These are phyloP conservation scores for Thymelicus sylvestris DNA, from an alignment of 2,888 invertebrate genomes.

Conservation along the genomic window DNA sequence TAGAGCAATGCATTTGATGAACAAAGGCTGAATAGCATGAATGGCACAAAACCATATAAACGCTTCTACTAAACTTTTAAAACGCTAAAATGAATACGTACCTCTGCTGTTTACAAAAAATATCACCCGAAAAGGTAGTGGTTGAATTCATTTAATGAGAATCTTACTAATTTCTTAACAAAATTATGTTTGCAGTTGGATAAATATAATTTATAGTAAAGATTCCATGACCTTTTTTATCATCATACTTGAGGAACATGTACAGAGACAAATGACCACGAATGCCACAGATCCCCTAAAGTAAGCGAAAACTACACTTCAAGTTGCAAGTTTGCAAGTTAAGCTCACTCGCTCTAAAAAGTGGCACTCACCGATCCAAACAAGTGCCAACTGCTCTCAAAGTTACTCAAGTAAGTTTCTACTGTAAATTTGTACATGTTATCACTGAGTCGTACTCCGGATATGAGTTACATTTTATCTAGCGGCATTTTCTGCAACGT, in stretches of 20 bases:
- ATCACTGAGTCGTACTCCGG: not conserved
- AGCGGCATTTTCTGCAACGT: not conserved
- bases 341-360: not conserved
- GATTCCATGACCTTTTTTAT: too few species aligned
- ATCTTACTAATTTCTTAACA: not conserved
- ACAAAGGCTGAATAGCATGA: slow-evolving; percentile 33
- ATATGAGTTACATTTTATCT: too few species aligned
- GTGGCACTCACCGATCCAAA: slow-evolving; percentile 4
- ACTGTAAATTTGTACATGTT: not conserved
- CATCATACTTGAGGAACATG: not conserved
- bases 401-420: not conserved
- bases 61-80: slow-evolving; percentile 31
- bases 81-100: slow-evolving; percentile 21
- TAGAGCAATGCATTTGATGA: slow-evolving; percentile 35
- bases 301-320: not conserved
- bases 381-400: not conserved
- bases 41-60: slow-evolving; percentile 28
- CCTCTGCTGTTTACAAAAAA: slow-evolving; percentile 2
- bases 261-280: not conserved
- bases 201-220: not conserved
- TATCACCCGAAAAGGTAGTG: slow-evolving; percentile 16
- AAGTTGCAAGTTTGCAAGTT: slow-evolving; percentile 2
- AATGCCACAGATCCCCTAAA: not conserved
- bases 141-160: slow-evolving; percentile 8
- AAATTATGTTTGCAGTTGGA: not conserved